Evolutionary conservation across 2,888 invertebrate genomes (phyloP).

Genomic region (Saturnia japonica): DNA sequence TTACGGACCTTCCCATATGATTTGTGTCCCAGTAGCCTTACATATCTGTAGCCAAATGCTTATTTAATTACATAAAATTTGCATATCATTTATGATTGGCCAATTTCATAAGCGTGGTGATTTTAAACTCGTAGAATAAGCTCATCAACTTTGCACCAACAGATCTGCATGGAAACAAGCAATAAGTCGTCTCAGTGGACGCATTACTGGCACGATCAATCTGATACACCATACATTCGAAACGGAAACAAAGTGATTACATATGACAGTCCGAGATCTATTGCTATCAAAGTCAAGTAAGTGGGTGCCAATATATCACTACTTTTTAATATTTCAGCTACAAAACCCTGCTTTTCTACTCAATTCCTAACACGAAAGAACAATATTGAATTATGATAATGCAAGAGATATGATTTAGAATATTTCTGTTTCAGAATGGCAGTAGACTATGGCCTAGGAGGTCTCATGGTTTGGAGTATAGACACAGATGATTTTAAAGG

Average conservation of each 20-base stretch:
- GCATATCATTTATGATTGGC: neutral
- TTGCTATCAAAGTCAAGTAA: slow-evolving; percentile 87
- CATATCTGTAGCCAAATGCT: neutral
- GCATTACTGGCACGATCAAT: slow-evolving; percentile 86
- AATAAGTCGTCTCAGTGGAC: slow-evolving; percentile 85
- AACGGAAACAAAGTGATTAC: slow-evolving; percentile 85
- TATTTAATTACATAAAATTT: no score
- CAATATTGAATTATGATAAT: neutral
- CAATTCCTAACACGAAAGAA: neutral
- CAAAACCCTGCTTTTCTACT: neutral
- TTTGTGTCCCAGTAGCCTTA: no score
- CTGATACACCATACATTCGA: slow-evolving; percentile 82
- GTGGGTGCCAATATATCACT: slow-evolving; percentile 28
- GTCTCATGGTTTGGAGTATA: slow-evolving; percentile 94
- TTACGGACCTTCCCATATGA: no score
- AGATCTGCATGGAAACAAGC: slow-evolving; percentile 85
- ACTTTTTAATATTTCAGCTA: neutral
- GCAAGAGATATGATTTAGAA: no score
- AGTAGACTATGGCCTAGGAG: slow-evolving; percentile 85
- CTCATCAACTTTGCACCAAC: slow-evolving; percentile 18
- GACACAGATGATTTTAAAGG: slow-evolving; percentile 94
- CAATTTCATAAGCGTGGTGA: neutral
- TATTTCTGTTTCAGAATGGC: slow-evolving; percentile 74
- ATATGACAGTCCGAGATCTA: slow-evolving; percentile 89
- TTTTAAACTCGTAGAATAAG: no score